A percentile compares a stretch with the other conserved stretches of the same genome.
phyloP scores from a whole-genome alignment of 2,113 vertebrate species.

The Crotalus viridis region DNA sequence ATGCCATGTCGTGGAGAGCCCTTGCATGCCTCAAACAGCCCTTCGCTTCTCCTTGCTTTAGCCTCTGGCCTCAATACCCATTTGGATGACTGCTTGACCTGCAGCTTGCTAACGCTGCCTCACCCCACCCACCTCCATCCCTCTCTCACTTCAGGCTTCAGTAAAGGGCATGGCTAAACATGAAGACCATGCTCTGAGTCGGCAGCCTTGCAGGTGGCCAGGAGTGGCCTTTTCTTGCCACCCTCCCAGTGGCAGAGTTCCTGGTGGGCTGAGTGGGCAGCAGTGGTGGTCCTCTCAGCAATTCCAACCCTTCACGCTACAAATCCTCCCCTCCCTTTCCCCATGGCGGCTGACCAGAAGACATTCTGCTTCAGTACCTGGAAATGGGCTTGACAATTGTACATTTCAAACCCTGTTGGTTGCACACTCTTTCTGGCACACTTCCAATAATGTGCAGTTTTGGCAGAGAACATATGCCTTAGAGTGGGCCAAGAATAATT shows the following conservation, averaged over 20 bases:
- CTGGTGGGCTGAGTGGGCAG: neutral
- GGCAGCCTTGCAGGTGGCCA: neutral
- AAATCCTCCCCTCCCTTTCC: neutral
- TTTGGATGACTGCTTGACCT: neutral
- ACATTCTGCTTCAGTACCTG: neutral
- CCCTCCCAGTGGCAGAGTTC: neutral
- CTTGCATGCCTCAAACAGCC: neutral
- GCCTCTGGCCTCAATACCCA: neutral
- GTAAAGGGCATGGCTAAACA: neutral
- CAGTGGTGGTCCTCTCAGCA: neutral
- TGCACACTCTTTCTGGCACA: neutral
- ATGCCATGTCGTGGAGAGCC: neutral
- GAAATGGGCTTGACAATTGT: neutral
- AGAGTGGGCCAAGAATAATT: slow-evolving; percentile 19
- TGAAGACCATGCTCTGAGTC: neutral
- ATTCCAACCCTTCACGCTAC: neutral
- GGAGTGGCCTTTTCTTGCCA: neutral
- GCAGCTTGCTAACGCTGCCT: neutral
- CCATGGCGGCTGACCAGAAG: neutral
- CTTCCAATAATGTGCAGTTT: slow-evolving; percentile 1
- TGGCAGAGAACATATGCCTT: neutral
- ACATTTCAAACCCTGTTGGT: neutral
- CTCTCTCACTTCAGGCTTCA: neutral
- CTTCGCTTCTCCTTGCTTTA: neutral
- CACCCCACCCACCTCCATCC: neutral